Conservation (phyloP, 2,797 vertebrate species). For the Stomatorhinus walkeri region DNA sequence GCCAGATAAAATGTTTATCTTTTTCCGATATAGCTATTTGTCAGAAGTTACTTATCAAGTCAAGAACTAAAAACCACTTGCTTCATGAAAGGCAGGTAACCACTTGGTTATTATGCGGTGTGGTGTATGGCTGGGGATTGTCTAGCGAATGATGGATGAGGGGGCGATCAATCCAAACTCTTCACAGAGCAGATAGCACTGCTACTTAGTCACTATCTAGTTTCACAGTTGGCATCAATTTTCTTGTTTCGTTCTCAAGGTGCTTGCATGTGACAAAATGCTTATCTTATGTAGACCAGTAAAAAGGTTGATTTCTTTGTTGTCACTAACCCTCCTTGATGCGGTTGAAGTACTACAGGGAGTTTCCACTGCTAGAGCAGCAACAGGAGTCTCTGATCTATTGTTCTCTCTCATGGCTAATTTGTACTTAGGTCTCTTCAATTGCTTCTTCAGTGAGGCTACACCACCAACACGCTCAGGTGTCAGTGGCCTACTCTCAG, state of each 20-base stretch:
- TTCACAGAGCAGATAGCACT: background rate
- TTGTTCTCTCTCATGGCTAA: slow-evolving; percentile 8
- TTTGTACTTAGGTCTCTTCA: slow-evolving; percentile 1
- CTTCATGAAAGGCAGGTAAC: background rate
- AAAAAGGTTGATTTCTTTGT: background rate
- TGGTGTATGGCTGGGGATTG: background rate
- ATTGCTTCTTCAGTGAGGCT: slow-evolving; percentile 3
- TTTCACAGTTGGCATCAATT: background rate
- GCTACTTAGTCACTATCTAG: background rate
- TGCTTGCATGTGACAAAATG: background rate
- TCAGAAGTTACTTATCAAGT: background rate
- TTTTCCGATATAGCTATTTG: background rate
- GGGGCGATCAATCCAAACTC: background rate
- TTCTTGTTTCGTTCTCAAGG: background rate
- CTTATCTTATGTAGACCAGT: background rate
- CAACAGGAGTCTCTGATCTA: background rate
- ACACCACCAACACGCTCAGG: background rate
- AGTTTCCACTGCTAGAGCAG: background rate
- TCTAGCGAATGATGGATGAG: background rate
- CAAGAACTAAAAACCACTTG: background rate
- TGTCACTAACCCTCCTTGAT: background rate
- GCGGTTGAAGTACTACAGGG: background rate
- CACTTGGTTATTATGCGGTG: background rate
- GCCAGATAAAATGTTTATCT: background rate
- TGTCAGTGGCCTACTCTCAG: background rate